Base-by-base conservation (phyloP, 2,113 vertebrate genomes). In the Oncorhynchus nerka region DNA sequence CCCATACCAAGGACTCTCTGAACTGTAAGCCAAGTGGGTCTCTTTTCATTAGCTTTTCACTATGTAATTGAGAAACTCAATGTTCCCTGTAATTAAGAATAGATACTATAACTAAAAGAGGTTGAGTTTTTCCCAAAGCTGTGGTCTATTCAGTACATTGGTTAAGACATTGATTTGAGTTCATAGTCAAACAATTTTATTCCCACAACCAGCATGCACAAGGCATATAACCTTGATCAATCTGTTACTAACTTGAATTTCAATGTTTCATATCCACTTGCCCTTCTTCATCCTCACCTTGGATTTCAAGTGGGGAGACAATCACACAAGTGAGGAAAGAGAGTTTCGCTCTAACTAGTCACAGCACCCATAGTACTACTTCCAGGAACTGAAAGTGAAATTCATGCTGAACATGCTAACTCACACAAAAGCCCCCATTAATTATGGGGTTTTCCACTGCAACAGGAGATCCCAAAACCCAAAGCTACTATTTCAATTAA, bases 331-430 rank as follows among this genome's bases (percentile, higher is more conserved):
- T 55, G 51, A 45, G 39, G 39, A 45, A 45, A 12, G 51, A 19
- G 51, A 5, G 51, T 55, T 55, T 55, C 1, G 5, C 51, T 55
- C 16, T 19, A 55, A 55, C 9, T 11, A 3, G 39, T 45, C 39
- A 45, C 39, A 45, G 4, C 51, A 55, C 13, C 19, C 51, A 55
- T 5, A 55, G 16, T 15, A 55, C 51, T 19, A 55, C 51, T 16
- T 16, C 16, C 39, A 7, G 3, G 69, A 78, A 75, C 19, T 64
- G 51, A 76, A 80, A 75, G 11, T 64, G 13, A 57, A 79, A 81
- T 16, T 11, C 76, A 12, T n/a, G 26, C n/a, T 34, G 2, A 4
- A 19, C 51, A 22, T 39, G 9, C 26, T 67, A 62, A 72, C 57
- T 48, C 34, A 76, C 30, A 9, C 4, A 59, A 15, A 70, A 70